phyloP scores from a whole-genome alignment of 2,113 vertebrate species.

The Machaerirhynchus nigripectus region DNA sequence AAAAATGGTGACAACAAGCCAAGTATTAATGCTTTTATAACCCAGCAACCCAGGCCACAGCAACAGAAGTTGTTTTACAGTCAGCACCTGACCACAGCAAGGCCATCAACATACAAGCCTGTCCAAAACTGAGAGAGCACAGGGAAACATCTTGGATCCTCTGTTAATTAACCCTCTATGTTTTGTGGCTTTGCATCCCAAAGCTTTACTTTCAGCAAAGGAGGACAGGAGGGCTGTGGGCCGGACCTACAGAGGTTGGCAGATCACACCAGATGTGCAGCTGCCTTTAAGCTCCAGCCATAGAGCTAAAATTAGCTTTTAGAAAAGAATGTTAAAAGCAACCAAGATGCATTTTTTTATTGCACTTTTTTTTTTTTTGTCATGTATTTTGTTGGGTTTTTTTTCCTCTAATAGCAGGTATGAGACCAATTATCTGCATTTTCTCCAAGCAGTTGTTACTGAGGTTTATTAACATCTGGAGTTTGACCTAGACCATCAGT shows the following conservation, averaged over 20 bases:
- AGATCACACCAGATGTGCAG: not conserved
- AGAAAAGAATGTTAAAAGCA: constrained; percentile 26
- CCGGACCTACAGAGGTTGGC: not conserved
- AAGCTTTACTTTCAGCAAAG: not conserved
- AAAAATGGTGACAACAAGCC: not conserved
- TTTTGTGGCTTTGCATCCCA: not conserved
- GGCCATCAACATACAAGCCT: not conserved
- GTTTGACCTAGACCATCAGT: constrained; percentile 55
- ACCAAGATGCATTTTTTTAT: not conserved
- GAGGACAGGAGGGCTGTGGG: not conserved
- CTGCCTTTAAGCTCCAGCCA: not conserved
- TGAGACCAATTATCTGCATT: constrained; percentile 37
- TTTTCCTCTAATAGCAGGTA: not conserved
- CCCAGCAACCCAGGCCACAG: not conserved
- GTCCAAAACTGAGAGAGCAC: not conserved
- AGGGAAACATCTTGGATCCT: not conserved
- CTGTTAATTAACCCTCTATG: not conserved
- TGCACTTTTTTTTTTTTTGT: not conserved
- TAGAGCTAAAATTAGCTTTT: constrained; percentile 18
- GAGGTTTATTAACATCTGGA: constrained; percentile 60
- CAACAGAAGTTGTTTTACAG: not conserved
- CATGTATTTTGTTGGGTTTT: not conserved
- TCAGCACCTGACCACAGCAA: not conserved
- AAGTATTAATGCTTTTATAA: not conserved
- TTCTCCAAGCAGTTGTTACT: constrained; percentile 17